phyloP scores from a whole-genome alignment of 1,140 invertebrate species.

The Bombus ignitus region DNA sequence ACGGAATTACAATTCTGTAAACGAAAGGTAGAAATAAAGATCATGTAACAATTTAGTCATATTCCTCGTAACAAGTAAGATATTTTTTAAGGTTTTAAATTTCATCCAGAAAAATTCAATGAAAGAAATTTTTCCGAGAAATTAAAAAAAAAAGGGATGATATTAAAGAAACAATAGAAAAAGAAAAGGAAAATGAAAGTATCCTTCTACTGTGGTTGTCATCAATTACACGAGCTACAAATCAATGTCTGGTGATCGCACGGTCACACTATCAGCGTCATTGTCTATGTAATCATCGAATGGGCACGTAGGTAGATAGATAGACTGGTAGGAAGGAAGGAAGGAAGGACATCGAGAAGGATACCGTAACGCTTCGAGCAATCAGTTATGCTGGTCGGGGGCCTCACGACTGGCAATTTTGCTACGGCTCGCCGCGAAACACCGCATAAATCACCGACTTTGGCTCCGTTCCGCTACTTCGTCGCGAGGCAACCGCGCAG shows the following conservation, averaged over 20 bases:
- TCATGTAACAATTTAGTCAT: too few species aligned
- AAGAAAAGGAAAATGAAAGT: neutral
- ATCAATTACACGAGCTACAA: neutral
- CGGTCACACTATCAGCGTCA: neutral
- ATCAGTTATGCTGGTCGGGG: constrained; percentile 55
- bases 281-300: neutral
- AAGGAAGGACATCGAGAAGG: constrained; percentile 48
- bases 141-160: too few species aligned
- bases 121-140: too few species aligned
- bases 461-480: constrained; percentile 23
- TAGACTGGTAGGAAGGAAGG: constrained; percentile 47
- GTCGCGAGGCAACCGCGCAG: neutral
- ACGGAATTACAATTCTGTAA: too few species aligned
- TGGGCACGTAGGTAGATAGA: constrained; percentile 34
- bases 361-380: constrained; percentile 56
- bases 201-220: neutral
- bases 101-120: too few species aligned
- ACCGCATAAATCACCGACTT: constrained; percentile 42
- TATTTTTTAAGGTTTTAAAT: too few species aligned
- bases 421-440: constrained; percentile 44
- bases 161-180: neutral
- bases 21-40: too few species aligned
- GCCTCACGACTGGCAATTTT: constrained; percentile 39
- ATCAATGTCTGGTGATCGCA: neutral
- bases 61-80: too few species aligned